Evolutionary conservation across 1,140 invertebrate genomes (phyloP).

Genomic region (Cyphomyrmex costatus): DNA sequence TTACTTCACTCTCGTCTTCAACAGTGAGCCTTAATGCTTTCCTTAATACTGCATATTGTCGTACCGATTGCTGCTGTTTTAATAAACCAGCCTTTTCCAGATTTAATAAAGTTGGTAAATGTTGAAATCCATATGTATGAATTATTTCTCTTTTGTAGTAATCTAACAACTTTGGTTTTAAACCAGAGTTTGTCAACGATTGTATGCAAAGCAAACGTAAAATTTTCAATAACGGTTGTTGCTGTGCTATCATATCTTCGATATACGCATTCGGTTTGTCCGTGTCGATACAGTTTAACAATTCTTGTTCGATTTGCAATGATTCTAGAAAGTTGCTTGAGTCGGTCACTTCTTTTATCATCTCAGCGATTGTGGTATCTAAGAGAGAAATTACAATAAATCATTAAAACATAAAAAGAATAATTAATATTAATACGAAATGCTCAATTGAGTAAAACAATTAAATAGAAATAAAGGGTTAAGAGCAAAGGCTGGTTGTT

Average conservation of each 20-base stretch:
- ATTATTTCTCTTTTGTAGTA: constrained; percentile 97
- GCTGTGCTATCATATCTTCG: constrained; percentile 96
- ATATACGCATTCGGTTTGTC: constrained; percentile 96
- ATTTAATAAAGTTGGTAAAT: constrained; percentile 94
- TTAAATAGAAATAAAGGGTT: too few species aligned
- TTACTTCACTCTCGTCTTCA: constrained; percentile 94
- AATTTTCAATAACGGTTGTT: constrained; percentile 93
- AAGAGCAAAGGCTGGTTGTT: too few species aligned
- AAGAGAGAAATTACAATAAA: constrained; percentile 39
- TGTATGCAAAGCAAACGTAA: constrained; percentile 96
- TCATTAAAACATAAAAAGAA: neutral
- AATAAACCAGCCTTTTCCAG: constrained; percentile 96
- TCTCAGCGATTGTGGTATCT: constrained; percentile 93
- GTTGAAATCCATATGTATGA: constrained; percentile 95
- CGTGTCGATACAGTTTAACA: constrained; percentile 96
- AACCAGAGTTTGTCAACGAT: constrained; percentile 94
- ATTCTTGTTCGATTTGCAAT: constrained; percentile 94
- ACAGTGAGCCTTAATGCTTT: constrained; percentile 94
- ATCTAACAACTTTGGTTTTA: constrained; percentile 96
- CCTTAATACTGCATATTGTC: constrained; percentile 91
- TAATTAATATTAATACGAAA: too few species aligned
- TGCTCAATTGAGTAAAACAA: too few species aligned
- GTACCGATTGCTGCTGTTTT: constrained; percentile 90
- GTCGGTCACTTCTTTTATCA: constrained; percentile 91
- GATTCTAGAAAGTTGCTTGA: constrained; percentile 90